Evolutionary conservation across 2,797 vertebrate genomes (phyloP).

Genomic region (Furcifer pardalis): DNA sequence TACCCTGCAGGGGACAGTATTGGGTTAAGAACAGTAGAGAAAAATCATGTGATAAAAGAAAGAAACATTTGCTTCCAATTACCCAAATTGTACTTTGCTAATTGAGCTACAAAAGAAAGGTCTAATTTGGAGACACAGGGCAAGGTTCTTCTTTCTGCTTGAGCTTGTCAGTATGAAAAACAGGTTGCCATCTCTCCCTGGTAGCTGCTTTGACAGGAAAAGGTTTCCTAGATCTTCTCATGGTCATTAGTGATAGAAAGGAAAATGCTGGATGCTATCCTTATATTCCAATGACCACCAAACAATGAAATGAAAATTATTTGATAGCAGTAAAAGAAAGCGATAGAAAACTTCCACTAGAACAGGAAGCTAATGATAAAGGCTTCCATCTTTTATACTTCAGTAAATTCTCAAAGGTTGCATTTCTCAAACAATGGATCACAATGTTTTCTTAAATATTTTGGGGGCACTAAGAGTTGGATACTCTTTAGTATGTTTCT

Average conservation of each 20-base stretch:
- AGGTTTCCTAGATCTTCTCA: slow-evolving; percentile 53
- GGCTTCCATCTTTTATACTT: no score
- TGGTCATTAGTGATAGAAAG: slow-evolving; percentile 64
- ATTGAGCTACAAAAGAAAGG: slow-evolving; percentile 72
- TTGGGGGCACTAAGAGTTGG: no score
- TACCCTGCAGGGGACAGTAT: slow-evolving; percentile 84
- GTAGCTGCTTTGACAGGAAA: slow-evolving; percentile 62
- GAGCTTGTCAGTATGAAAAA: slow-evolving; percentile 65
- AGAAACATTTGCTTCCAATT: slow-evolving; percentile 78
- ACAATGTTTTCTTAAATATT: no score
- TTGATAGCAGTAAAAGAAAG: no score
- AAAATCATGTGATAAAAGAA: slow-evolving; percentile 68
- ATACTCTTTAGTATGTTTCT: no score
- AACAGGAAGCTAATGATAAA: no score
- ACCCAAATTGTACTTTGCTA: slow-evolving; percentile 76
- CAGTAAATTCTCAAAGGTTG: no score
- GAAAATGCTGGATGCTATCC: slow-evolving; percentile 71
- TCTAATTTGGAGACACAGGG: slow-evolving; percentile 37
- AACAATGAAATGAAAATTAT: background rate
- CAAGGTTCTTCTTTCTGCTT: slow-evolving; percentile 39
- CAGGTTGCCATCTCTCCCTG: slow-evolving; percentile 60
- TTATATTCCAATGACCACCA: background rate
- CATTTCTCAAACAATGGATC: no score
- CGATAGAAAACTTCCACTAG: no score
- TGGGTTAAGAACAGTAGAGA: slow-evolving; percentile 78